A percentile compares a stretch with the other conserved stretches of the same genome.
These are phyloP conservation scores for Phymatocera aterrima DNA, from an alignment of 2,888 invertebrate species.

Conservation along the genomic window DNA sequence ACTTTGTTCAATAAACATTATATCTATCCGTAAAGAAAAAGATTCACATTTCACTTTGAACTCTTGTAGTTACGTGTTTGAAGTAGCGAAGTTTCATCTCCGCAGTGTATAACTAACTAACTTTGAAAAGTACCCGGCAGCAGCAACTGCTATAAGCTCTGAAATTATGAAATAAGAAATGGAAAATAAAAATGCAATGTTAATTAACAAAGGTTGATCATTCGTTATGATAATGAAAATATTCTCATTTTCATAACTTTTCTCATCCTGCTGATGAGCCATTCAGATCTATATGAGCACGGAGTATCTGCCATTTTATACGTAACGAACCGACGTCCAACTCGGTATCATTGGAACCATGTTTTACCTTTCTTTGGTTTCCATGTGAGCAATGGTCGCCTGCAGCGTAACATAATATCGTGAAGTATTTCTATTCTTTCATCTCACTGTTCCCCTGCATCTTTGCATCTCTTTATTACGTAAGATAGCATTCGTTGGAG, in stretches of 20 bases:
- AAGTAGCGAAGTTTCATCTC: not conserved
- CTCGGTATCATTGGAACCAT: not conserved
- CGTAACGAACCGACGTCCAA: not conserved
- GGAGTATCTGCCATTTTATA: too few relatives aligned
- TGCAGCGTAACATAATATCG: not conserved
- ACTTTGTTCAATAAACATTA: too few relatives aligned
- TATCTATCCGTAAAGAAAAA: too few relatives aligned
- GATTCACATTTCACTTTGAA: slow-evolving; percentile 4
- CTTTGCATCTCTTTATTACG: not conserved
- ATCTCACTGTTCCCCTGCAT: not conserved
- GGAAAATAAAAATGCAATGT: too few relatives aligned
- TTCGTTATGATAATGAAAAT: too few relatives aligned
- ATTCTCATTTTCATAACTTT: too few relatives aligned
- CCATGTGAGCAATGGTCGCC: not conserved
- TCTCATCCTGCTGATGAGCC: too few relatives aligned
- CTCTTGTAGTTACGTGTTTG: not conserved
- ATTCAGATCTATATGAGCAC: too few relatives aligned
- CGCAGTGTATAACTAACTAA: not conserved
- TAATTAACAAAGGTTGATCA: too few relatives aligned
- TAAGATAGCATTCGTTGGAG: not conserved
- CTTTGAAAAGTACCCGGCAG: not conserved
- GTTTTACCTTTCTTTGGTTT: not conserved
- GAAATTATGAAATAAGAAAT: too few relatives aligned
- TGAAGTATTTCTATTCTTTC: not conserved
- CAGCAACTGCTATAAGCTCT: too few relatives aligned